Evolutionary conservation across 2,113 vertebrate species (phyloP), one percentile per base, ranked within the genome.

Genomic region (Setophaga coronata): DNA sequence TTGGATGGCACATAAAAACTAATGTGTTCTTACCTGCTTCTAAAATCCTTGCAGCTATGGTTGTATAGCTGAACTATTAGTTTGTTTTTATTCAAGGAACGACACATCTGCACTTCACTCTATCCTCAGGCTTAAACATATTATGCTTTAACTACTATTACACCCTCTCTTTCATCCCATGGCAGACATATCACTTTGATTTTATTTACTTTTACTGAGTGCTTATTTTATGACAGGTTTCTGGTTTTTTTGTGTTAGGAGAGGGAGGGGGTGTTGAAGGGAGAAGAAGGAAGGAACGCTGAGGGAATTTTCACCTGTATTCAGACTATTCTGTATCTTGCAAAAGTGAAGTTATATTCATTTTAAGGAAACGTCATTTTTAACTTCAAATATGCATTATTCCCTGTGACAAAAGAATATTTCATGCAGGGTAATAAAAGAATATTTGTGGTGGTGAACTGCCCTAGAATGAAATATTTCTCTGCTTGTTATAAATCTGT

Each of bases 71-170:
- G 58, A 76, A 81, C 33, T 74, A 66, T 45, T 48, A 24, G 48
- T 89, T 88, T 86, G n/a, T 18, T 93, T 94, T 92, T 64, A 79
- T 80, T 89, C 77, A 70, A 81, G 58, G 29, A 77, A 24, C 73
- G 33, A 57, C n/a, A 88, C 5, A 29, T 70, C 64, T 64, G 26
- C n/a, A 45, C 29, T 81, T 92, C 54, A 53, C 23, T 65, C 7
- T 94, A 89, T 71, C 76, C 70, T 29, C 42, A 70, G 61, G 71
- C 74, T 60, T 80, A 94, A 95, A 56, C 6, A 29, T 70, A 93
- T 51, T 93, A 50, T 76, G 11, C 25, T 78, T 77, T 89, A 87
- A 77, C 34, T 90, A 28, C 33, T 64, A 25, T 57, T 82, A 84
- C 28, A 31, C 40, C 12, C 2, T 18, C 34, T 69, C 26, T 64